phyloP scores from a whole-genome alignment of 2,888 invertebrate species.

The Tipula confusa region DNA sequence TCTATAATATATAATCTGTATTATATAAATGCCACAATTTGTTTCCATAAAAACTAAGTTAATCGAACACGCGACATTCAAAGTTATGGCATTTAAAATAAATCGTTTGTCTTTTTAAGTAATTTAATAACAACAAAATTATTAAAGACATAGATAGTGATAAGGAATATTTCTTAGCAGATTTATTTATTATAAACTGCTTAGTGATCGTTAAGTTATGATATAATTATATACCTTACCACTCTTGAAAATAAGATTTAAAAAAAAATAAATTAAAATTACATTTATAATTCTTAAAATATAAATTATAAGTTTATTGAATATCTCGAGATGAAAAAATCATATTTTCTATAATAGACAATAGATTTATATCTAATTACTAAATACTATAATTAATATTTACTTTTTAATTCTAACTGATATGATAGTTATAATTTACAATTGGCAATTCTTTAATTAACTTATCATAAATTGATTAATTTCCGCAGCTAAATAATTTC shows the following conservation, averaged over 20 bases:
- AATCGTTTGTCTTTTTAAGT: background rate
- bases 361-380: background rate
- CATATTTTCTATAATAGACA: background rate
- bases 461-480: background rate
- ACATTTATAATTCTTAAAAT: background rate
- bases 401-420: constrained; percentile 20
- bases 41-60: background rate
- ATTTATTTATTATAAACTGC: background rate
- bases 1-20: background rate
- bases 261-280: background rate
- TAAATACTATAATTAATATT: background rate
- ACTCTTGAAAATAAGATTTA: background rate
- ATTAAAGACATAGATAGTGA: background rate
- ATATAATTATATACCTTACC: too few relatives aligned
- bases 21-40: constrained; percentile 3
- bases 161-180: background rate
- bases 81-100: background rate
- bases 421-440: constrained; percentile 15
- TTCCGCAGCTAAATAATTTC: background rate
- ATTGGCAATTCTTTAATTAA: background rate
- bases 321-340: background rate
- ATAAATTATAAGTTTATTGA: background rate
- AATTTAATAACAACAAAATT: background rate
- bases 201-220: background rate
- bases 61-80: constrained; percentile 20